phyloP scores from a whole-genome alignment of 2,797 vertebrate genomes.

The Nyctalus aviator region DNA sequence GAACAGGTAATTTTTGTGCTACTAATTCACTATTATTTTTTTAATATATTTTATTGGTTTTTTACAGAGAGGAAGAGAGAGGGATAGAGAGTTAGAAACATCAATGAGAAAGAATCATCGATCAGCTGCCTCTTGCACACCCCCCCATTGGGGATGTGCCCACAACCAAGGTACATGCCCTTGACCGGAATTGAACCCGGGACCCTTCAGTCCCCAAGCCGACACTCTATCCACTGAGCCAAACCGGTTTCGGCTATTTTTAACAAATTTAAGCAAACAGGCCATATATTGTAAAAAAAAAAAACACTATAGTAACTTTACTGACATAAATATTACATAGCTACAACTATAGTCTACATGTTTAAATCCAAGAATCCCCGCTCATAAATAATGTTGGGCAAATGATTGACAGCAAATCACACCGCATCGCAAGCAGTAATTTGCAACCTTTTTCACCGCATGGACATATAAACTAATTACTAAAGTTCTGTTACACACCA shows the following conservation, averaged over 20 bases:
- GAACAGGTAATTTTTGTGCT: not conserved
- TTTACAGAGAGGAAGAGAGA: too few relatives aligned
- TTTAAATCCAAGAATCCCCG: not conserved
- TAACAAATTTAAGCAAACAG: not conserved
- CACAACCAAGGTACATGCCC: too few relatives aligned
- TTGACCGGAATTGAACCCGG: too few relatives aligned
- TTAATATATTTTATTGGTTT: too few relatives aligned
- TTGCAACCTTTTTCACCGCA: not conserved
- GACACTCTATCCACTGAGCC: too few relatives aligned
- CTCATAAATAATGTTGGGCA: not conserved
- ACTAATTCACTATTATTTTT: not conserved
- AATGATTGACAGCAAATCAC: not conserved
- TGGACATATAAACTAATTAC: not conserved
- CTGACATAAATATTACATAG: not conserved
- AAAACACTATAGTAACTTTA: not conserved
- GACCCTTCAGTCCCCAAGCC: too few relatives aligned
- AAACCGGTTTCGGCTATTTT: not conserved
- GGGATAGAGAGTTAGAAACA: too few relatives aligned
- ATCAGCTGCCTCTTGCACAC: too few relatives aligned
- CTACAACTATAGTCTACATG: not conserved
- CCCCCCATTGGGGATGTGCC: too few relatives aligned
- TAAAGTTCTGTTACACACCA: not conserved
- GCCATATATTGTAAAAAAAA: not conserved
- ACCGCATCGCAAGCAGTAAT: not conserved
- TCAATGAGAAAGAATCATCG: too few relatives aligned